Conservation (phyloP, 2,888 invertebrate genomes). For the Pogonocherus hispidulus region DNA sequence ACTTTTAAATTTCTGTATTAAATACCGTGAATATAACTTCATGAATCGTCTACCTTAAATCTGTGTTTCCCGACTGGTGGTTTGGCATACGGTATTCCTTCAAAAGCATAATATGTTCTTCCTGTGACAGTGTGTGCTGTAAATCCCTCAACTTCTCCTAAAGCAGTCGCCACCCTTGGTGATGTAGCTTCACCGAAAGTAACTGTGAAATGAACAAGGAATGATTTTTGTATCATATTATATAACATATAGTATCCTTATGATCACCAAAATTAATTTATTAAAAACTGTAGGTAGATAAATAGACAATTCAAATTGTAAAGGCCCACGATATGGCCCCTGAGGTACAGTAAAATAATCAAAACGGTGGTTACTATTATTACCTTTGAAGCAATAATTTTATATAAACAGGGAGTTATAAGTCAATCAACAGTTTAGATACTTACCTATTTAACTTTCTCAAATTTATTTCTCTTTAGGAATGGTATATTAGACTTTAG, state of each 20-base stretch:
- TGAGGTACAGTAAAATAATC: neutral
- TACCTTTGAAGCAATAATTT: no score
- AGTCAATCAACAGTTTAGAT: no score
- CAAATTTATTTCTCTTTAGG: no score
- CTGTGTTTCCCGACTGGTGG: slow-evolving; percentile 76
- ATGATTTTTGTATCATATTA: neutral
- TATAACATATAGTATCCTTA: no score
- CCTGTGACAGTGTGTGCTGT: slow-evolving; percentile 48
- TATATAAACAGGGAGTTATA: no score
- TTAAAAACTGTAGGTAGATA: no score
- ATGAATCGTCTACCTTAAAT: slow-evolving; percentile 72
- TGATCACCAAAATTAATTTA: no score
- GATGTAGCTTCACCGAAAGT: neutral
- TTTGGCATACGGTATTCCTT: slow-evolving; percentile 78
- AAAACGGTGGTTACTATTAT: no score
- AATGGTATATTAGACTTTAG: no score
- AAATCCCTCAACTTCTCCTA: slow-evolving; percentile 41
- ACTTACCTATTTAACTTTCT: no score
- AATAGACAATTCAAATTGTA: neutral
- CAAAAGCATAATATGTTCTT: slow-evolving; percentile 72
- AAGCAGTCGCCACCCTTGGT: slow-evolving; percentile 31
- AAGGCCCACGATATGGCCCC: neutral
- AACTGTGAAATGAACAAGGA: neutral
- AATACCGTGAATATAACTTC: neutral
- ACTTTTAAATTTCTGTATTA: neutral